phyloP scores from a whole-genome alignment of 2,797 vertebrate species.

The Pempheris klunzingeri region DNA sequence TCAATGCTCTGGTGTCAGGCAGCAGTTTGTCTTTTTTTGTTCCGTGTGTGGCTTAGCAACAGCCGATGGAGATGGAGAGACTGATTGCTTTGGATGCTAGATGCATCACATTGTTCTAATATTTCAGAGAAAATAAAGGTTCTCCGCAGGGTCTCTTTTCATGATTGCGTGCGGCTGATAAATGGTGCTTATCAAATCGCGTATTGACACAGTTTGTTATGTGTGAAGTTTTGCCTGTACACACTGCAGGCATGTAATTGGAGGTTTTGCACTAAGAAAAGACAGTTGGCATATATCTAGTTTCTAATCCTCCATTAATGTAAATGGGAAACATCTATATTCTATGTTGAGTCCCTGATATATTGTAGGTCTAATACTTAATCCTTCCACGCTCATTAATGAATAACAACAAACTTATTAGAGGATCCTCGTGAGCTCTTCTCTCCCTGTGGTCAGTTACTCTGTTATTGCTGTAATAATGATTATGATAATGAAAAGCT shows the following conservation, averaged over 20 bases:
- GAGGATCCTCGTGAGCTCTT: constrained; percentile 5
- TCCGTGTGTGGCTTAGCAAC: too few species aligned
- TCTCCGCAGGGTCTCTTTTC: too few species aligned
- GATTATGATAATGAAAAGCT: constrained; percentile 66
- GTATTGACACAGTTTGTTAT: too few species aligned
- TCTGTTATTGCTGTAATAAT: constrained; percentile 64
- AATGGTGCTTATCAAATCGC: too few species aligned
- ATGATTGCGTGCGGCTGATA: too few species aligned
- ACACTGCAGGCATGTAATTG: background rate
- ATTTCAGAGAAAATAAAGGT: too few species aligned
- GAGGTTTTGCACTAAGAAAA: background rate
- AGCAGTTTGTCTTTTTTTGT: too few species aligned
- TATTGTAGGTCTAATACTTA: background rate
- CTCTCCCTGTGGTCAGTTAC: constrained; percentile 39
- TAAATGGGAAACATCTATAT: background rate
- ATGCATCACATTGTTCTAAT: too few species aligned
- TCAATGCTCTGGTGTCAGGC: too few species aligned
- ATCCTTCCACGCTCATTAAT: background rate
- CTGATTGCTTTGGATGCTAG: too few species aligned
- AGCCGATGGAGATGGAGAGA: too few species aligned
- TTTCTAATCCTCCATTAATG: background rate
- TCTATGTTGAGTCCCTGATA: background rate
- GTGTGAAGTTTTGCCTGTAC: too few species aligned
- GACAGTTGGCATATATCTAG: background rate
- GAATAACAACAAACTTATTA: background rate